Evolutionary conservation across 1,140 invertebrate genomes (phyloP), one percentile per base, ranked within the genome.

Genomic region (Dendroctonus valens): DNA sequence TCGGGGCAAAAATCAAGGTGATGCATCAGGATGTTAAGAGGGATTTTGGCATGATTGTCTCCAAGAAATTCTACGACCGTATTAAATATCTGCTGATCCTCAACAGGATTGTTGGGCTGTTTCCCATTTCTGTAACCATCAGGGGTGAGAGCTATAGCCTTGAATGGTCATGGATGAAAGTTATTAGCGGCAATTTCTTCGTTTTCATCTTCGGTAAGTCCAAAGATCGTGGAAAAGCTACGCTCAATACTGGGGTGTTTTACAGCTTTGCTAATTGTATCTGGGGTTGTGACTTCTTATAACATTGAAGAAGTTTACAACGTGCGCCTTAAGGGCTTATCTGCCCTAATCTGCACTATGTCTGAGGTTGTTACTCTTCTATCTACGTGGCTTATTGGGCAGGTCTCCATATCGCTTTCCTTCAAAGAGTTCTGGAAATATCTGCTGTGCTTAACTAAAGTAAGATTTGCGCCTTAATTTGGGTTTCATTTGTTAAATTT

Each of bases 381-480:
- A 41, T 52, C 42, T 26, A 65, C 63, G 11, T 65, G 57, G 54
- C 8, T 65, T 8, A 44, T 65, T 8, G 63, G 63, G n/a, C 63
- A 65, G 51, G 38, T 46, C 6, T 65, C 48, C 7, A 40, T 39
- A 37, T 58, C 54, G 39, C 8, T 58, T 51, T 26, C 11, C 8
- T 65, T 65, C 44, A 52, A 65, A 15, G 46, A 65, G 39, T 65
- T 58, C 38, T 65, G 63, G 63, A 52, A 58, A 41, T 65, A 59
- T 46, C 15, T 65, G n/a, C 12, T 59, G 5, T 65, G 5, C 6
- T 12, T 65, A 7, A 38, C 39, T 7, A 59, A 59, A 37, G 63
- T 59, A 50, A 59, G 39, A 39, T 55, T 40, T 39, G 9, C 40
- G 9, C 11, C 14, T 11, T 5, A 41, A 46, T 55, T 9, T 11